These are phyloP conservation scores for Orientallactaga sibirica DNA, from an alignment of 2,797 vertebrate genomes.

Conservation along the genomic window DNA sequence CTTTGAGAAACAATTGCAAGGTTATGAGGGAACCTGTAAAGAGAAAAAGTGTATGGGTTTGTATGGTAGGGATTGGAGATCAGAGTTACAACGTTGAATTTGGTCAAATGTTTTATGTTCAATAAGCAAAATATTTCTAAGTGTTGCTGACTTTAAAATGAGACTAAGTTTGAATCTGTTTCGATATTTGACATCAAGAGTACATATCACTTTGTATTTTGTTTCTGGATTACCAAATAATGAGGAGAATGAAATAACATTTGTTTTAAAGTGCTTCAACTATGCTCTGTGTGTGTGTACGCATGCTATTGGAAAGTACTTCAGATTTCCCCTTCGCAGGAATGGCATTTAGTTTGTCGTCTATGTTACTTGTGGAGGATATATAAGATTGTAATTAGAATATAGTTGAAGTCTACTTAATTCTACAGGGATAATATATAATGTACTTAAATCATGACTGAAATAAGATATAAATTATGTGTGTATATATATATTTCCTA, in stretches of 20 bases:
- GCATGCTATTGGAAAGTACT: background rate
- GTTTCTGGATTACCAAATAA: background rate
- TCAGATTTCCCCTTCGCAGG: background rate
- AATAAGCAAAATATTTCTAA: background rate
- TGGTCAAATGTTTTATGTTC: background rate
- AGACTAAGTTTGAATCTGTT: background rate
- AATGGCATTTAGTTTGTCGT: background rate
- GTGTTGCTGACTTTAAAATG: background rate
- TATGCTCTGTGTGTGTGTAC: background rate
- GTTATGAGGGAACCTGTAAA: background rate
- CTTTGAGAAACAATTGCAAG: background rate
- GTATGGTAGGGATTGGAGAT: rapidly evolving
- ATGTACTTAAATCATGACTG: background rate
- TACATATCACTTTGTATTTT: background rate
- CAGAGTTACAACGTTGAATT: background rate
- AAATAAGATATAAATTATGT: background rate
- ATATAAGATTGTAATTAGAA: background rate
- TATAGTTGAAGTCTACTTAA: conserved; percentile 13
- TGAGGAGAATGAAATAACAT: background rate
- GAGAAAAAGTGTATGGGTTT: background rate
- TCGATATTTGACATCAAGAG: background rate
- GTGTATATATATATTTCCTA: background rate
- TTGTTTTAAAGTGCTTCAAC: background rate
- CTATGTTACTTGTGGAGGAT: background rate
- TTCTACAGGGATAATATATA: background rate